Percentiles rank a stretch among this genome's conserved stretches.
phyloP scores from a whole-genome alignment of 2,113 vertebrate species.

The Chaetodon trifascialis region DNA sequence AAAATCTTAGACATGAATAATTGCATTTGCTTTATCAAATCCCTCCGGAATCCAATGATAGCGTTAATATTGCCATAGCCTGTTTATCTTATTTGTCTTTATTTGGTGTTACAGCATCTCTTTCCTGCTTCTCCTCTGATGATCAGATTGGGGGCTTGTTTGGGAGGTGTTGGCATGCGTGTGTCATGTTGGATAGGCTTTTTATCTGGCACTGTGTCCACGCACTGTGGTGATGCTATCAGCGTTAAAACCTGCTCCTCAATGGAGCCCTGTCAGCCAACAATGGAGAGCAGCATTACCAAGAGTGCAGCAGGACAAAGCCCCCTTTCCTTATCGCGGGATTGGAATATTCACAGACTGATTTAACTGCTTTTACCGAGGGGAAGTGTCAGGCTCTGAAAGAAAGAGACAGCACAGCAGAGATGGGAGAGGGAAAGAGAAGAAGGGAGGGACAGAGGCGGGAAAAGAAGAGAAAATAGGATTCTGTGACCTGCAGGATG shows the following conservation, averaged over 20 bases:
- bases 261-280: constrained; percentile 82
- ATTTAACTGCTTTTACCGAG: constrained; percentile 76
- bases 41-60: constrained; percentile 56
- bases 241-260: constrained; percentile 75
- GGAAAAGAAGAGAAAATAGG: constrained; percentile 26
- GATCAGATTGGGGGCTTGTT: constrained; percentile 79
- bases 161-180: constrained; percentile 72
- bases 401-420: constrained; percentile 55
- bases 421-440: constrained; percentile 26
- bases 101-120: constrained; percentile 70
- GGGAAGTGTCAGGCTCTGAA: constrained; percentile 67
- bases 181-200: constrained; percentile 78
- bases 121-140: constrained; percentile 57
- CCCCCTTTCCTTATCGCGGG: constrained; percentile 71
- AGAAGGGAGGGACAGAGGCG: not conserved
- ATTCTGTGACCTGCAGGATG: constrained; percentile 58
- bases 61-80: constrained; percentile 58
- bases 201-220: constrained; percentile 81
- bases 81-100: constrained; percentile 80
- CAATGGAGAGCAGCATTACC: constrained; percentile 82
- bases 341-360: constrained; percentile 81
- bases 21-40: constrained; percentile 70
- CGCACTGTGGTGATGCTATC: constrained; percentile 82
- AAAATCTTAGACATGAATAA: constrained; percentile 47
- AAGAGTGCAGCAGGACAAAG: constrained; percentile 80